phyloP scores from a whole-genome alignment of 2,888 invertebrate species.

The Chymomyza fuscimana region DNA sequence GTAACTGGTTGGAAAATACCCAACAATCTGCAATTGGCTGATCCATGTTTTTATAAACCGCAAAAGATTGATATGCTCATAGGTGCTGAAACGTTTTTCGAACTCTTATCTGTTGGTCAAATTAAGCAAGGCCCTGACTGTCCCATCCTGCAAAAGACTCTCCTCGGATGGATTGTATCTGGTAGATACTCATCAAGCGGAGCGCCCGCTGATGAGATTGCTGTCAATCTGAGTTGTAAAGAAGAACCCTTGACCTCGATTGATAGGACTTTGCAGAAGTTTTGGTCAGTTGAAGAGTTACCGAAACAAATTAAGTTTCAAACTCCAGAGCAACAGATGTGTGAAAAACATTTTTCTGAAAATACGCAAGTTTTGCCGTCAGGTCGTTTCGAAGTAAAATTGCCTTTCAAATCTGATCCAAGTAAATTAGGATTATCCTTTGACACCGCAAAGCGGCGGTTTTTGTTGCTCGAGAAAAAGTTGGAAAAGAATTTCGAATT shows the following conservation, averaged over 20 bases:
- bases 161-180: not conserved
- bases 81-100: not conserved
- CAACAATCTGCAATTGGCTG: not conserved
- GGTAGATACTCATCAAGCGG: not conserved
- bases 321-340: not conserved
- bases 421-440: not conserved
- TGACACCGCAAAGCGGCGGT: not conserved
- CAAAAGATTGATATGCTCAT: not conserved
- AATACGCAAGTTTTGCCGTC: not conserved
- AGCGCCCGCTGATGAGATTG: not conserved
- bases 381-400: not conserved
- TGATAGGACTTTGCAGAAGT: not conserved
- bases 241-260: not conserved
- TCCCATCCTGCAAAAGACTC: not conserved
- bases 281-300: too few relatives aligned
- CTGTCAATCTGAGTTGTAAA: not conserved
- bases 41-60: not conserved
- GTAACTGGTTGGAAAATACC: not conserved
- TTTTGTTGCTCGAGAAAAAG: not conserved
- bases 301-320: too few relatives aligned
- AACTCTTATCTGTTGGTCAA: too few relatives aligned
- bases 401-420: constrained; percentile 1
- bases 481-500: not conserved
- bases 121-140: not conserved
- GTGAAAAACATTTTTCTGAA: not conserved